phyloP scores from a whole-genome alignment of 2,888 invertebrate species.

The Tortricodes alternella region DNA sequence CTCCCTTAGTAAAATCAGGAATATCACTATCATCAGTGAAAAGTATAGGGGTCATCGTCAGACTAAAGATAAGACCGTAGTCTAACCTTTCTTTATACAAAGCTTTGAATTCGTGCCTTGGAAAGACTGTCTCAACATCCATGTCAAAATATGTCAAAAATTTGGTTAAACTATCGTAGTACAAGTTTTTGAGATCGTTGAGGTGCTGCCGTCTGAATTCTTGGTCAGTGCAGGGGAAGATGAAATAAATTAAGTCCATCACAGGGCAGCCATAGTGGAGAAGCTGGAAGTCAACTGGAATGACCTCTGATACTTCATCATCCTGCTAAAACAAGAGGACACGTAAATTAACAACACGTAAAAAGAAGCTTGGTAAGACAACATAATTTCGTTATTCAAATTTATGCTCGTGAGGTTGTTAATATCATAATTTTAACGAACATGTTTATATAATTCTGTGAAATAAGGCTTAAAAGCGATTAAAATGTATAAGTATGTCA shows the following conservation, averaged over 20 bases:
- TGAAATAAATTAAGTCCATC: constrained; percentile 29
- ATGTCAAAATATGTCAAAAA: constrained; percentile 30
- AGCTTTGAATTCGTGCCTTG: constrained; percentile 36
- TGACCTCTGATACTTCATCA: constrained; percentile 3
- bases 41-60: constrained; percentile 33
- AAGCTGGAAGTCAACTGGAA: constrained; percentile 30
- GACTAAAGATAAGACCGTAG: constrained; percentile 32
- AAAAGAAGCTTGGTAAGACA: no score
- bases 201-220: constrained; percentile 29
- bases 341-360: constrained; percentile 9
- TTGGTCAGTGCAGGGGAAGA: constrained; percentile 27
- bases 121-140: constrained; percentile 32
- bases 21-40: constrained; percentile 12
- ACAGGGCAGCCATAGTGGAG: constrained; percentile 27
- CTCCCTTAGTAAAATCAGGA: constrained; percentile 2
- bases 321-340: constrained; percentile 12
- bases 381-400: no score
- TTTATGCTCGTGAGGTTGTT: no score
- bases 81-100: constrained; percentile 35
- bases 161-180: constrained; percentile 20
- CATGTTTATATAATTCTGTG: no score
- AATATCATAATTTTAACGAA: no score
- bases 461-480: no score
- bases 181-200: constrained; percentile 25
- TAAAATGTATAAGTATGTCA: no score